Percentiles rank a stretch among this genome's conserved stretches.
These are phyloP conservation scores for Mizuhopecten yessoensis DNA, from an alignment of 1,140 invertebrate genomes.

Conservation along the genomic window DNA sequence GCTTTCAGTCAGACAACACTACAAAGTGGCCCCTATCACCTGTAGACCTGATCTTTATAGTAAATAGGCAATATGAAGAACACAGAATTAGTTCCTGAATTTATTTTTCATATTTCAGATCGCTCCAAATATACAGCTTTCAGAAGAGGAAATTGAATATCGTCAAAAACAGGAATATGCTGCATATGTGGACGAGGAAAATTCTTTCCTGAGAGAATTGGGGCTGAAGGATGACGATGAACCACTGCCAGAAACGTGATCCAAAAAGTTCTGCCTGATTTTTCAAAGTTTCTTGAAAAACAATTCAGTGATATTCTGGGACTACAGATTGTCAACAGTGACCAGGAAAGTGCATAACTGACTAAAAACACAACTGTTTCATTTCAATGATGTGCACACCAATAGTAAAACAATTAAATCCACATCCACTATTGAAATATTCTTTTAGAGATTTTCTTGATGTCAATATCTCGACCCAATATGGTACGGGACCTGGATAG, in stretches of 20 bases:
- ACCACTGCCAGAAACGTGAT: slow-evolving; percentile 67
- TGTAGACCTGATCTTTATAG: no score
- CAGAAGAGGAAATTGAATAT: slow-evolving; percentile 81
- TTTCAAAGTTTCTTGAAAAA: neutral
- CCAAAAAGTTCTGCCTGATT: neutral
- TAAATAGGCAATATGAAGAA: no score
- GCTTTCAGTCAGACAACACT: no score
- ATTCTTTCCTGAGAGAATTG: slow-evolving; percentile 77
- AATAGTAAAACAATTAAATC: neutral
- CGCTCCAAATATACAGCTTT: slow-evolving; percentile 79
- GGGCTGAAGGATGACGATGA: slow-evolving; percentile 78
- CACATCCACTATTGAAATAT: neutral
- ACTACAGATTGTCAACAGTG: no score
- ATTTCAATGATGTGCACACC: neutral
- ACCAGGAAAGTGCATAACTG: neutral
- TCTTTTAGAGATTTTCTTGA: no score
- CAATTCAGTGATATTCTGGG: neutral
- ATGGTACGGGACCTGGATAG: no score
- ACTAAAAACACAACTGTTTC: neutral
- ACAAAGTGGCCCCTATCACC: no score
- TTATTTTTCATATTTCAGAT: slow-evolving; percentile 63
- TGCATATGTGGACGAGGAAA: slow-evolving; percentile 76
- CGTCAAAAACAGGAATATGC: slow-evolving; percentile 78
- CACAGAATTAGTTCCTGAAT: neutral
- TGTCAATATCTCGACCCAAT: no score